Conservation (phyloP, 2,113 vertebrate genomes). For the Pygoscelis antarcticus region DNA sequence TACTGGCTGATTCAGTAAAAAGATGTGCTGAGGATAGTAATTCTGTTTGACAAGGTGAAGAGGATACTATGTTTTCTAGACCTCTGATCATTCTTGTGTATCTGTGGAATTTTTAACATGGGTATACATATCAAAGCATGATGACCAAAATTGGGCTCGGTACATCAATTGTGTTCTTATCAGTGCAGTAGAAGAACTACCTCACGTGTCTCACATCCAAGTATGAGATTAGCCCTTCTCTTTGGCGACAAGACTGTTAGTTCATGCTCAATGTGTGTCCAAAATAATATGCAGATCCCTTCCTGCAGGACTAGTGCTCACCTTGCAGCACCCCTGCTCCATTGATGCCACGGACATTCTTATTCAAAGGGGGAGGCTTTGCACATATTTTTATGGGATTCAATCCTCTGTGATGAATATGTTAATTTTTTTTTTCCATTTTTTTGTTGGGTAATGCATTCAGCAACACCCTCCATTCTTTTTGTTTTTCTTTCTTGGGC, state of each 20-base stretch:
- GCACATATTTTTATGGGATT: neutral
- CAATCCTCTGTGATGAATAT: neutral
- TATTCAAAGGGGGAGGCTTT: neutral
- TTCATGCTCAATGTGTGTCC: neutral
- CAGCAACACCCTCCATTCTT: neutral
- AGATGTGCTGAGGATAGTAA: constrained; percentile 22
- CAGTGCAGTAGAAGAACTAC: neutral
- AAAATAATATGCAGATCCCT: neutral
- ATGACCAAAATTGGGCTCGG: fast-evolving
- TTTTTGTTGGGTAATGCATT: neutral
- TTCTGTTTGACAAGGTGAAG: neutral
- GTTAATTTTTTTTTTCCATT: neutral
- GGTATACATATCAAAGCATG: neutral
- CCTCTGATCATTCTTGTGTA: neutral
- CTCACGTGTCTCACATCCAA: neutral
- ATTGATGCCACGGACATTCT: neutral
- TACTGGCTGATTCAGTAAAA: constrained; percentile 53
- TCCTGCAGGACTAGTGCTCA: neutral
- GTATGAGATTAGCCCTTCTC: neutral
- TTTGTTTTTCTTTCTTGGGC: neutral
- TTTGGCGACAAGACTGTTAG: neutral
- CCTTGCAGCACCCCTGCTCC: neutral
- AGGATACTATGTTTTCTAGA: neutral
- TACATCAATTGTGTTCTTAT: neutral
- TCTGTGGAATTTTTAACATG: neutral